Percentiles rank a stretch among this genome's conserved stretches.
phyloP scores from a whole-genome alignment of 1,140 invertebrate species.

The Pachypsylla venusta region DNA sequence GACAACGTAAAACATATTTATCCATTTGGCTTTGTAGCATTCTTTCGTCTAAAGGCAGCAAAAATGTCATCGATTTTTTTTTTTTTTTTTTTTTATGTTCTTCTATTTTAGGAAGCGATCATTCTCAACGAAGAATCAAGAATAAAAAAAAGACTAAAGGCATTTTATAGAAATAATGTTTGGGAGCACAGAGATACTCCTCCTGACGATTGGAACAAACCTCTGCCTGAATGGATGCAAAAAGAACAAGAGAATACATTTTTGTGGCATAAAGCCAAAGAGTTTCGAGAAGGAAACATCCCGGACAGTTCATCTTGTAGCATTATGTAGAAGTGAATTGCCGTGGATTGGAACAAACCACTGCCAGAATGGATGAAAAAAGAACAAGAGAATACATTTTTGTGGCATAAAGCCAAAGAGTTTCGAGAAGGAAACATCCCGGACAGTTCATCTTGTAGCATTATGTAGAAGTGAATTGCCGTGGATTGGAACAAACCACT shows the following conservation, averaged over 20 bases:
- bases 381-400: slow-evolving; percentile 45
- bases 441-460: background rate
- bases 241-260: slow-evolving; percentile 48
- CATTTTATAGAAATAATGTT: slow-evolving; percentile 53
- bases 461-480: no score
- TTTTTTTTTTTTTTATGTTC: no score
- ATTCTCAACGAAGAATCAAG: slow-evolving; percentile 53
- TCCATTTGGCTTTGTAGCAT: no score
- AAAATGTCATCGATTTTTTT: no score
- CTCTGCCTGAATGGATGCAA: slow-evolving; percentile 54
- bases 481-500: slow-evolving; percentile 65
- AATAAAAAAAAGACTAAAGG: slow-evolving; percentile 39
- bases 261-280: slow-evolving; percentile 43
- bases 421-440: no score
- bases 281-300: slow-evolving; percentile 34
- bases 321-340: background rate
- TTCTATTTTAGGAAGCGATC: slow-evolving; percentile 40
- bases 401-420: slow-evolving; percentile 45
- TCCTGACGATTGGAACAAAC: slow-evolving; percentile 59
- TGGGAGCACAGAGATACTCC: slow-evolving; percentile 61
- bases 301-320: background rate
- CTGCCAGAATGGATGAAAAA: slow-evolving; percentile 56
- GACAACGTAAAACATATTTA: no score
- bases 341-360: slow-evolving; percentile 63
- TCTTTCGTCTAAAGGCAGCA: no score